Percentiles rank a stretch among this genome's conserved stretches.
Evolutionary conservation across 2,888 invertebrate species (phyloP).

Genomic region (Heliconius sara): DNA sequence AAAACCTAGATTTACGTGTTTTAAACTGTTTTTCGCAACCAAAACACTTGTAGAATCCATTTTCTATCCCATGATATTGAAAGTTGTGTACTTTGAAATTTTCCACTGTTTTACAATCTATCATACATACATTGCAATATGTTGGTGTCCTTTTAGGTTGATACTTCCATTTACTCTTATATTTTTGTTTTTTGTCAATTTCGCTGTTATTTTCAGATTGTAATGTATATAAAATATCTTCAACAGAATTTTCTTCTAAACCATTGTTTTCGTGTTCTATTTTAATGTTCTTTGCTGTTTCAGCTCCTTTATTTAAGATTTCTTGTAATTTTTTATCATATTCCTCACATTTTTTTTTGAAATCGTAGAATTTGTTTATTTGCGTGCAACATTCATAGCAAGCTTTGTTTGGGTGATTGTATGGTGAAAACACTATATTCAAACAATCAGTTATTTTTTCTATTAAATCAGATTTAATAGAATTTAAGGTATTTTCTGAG

Average conservation of each 20-base stretch:
- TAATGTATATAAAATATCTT: conserved; percentile 42
- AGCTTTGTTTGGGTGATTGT: conserved; percentile 58
- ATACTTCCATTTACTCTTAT: conserved; percentile 52
- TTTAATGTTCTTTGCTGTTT: neutral
- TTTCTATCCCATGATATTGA: conserved; percentile 64
- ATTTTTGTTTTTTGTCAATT: conserved; percentile 41
- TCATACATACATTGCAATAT: conserved; percentile 68
- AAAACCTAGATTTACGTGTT: conserved; percentile 59
- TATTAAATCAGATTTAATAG: conserved; percentile 50
- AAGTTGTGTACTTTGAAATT: conserved; percentile 61
- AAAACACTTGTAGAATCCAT: conserved; percentile 67
- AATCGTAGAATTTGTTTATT: conserved; percentile 65
- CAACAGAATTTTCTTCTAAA: neutral
- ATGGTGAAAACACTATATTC: conserved; percentile 58
- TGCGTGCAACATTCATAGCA: conserved; percentile 63
- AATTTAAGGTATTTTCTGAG: conserved; percentile 31
- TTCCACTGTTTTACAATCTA: conserved; percentile 58
- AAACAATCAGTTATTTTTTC: conserved; percentile 66
- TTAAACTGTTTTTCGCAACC: conserved; percentile 72
- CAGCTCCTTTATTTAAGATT: conserved; percentile 49
- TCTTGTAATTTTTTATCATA: conserved; percentile 59
- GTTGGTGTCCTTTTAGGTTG: conserved; percentile 57
- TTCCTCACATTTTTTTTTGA: conserved; percentile 65
- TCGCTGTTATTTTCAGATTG: conserved; percentile 41
- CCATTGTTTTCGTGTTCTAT: conserved; percentile 46